These are phyloP conservation scores for Drosophila grimshawi DNA, from an alignment of 1,140 invertebrate genomes.

Conservation along the genomic window DNA sequence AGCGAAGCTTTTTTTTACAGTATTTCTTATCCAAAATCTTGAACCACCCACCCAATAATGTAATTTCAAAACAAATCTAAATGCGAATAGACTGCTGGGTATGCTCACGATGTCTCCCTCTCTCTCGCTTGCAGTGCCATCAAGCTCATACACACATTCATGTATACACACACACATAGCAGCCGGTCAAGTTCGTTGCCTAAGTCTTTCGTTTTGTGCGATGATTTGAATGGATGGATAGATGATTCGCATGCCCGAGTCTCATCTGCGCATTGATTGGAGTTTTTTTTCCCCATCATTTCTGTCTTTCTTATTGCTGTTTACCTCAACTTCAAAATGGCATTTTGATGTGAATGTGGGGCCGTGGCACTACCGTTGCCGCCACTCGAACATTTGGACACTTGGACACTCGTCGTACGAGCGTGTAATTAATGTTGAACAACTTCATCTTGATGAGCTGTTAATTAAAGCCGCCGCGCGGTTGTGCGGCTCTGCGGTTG, in stretches of 20 bases:
- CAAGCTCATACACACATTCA: slow-evolving; percentile 4
- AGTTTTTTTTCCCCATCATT: slow-evolving; percentile 8
- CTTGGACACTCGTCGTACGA: slow-evolving; percentile 32
- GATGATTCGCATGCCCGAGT: slow-evolving; percentile 47
- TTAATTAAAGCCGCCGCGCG: slow-evolving; percentile 69
- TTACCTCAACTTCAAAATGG: slow-evolving; percentile 50
- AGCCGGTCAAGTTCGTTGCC: slow-evolving; percentile 59
- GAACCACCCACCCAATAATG: slow-evolving; percentile 20
- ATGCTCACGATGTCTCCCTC: slow-evolving; percentile 5
- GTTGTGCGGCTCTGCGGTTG: slow-evolving; percentile 16
- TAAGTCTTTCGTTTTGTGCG: slow-evolving; percentile 69
- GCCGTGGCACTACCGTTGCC: slow-evolving; percentile 35
- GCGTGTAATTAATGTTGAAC: slow-evolving; percentile 71
- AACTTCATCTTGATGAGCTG: slow-evolving; percentile 77
- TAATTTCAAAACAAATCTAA: slow-evolving; percentile 37
- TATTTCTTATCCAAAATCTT: slow-evolving; percentile 6
- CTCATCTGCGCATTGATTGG: slow-evolving; percentile 50
- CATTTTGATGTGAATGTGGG: slow-evolving; percentile 53
- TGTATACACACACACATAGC: not conserved
- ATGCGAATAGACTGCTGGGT: slow-evolving; percentile 9
- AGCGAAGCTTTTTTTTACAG: not conserved
- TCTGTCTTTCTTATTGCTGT: slow-evolving; percentile 14
- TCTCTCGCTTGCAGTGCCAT: not conserved
- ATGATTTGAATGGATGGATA: slow-evolving; percentile 43
- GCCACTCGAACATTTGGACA: not conserved